Conservation (phyloP, 2,797 vertebrate genomes). For the Rhincodon typus region DNA sequence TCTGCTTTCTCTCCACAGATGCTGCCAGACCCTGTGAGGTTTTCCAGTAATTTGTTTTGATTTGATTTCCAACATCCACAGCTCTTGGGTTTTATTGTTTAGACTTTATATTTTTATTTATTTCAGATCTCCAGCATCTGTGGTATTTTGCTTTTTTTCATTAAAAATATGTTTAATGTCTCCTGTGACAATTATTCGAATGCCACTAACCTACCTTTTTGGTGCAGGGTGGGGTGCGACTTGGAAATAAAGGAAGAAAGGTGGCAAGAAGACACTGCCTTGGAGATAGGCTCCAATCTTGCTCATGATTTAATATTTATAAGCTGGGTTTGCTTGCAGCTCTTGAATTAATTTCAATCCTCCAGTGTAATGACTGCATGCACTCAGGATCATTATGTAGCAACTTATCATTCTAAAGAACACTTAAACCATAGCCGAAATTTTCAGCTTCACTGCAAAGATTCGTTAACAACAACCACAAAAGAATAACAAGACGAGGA, state of each 20-base stretch:
- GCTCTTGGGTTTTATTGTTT: too few species aligned
- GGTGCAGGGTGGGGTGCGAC: not conserved
- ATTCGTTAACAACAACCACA: not conserved
- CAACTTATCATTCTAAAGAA: not conserved
- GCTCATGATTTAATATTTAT: not conserved
- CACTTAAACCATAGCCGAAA: constrained; percentile 15
- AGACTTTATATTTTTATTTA: too few species aligned
- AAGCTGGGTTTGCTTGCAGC: not conserved
- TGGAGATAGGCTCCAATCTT: not conserved
- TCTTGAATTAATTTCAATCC: not conserved
- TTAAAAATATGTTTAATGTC: not conserved
- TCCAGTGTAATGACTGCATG: not conserved
- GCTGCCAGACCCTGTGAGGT: too few species aligned
- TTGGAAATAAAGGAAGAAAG: not conserved
- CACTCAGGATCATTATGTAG: not conserved
- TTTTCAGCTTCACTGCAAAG: not conserved
- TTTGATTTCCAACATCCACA: too few species aligned
- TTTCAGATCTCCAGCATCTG: too few species aligned
- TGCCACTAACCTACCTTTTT: not conserved
- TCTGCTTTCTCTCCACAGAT: too few species aligned
- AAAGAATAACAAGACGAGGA: not conserved
- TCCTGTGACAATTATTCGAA: not conserved
- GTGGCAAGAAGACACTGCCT: not conserved
- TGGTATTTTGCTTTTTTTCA: too few species aligned
- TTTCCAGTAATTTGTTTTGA: too few species aligned